These are phyloP conservation scores for Cephalopholis sonnerati DNA, from an alignment of 2,113 vertebrate species.

Conservation along the genomic window DNA sequence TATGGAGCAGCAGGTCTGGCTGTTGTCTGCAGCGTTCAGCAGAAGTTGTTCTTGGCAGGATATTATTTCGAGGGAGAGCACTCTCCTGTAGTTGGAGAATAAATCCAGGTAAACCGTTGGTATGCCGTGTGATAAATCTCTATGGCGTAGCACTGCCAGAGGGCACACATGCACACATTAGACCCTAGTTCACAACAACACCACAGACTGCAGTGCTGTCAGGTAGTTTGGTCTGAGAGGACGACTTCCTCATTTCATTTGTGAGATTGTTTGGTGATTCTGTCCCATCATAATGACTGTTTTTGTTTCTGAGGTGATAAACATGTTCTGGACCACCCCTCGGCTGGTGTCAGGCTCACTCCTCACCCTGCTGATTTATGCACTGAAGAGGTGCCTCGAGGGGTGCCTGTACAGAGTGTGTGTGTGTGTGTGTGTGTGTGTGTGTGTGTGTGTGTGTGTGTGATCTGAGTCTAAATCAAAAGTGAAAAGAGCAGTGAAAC, in stretches of 20 bases:
- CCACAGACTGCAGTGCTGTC: conserved; percentile 25
- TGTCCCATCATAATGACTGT: conserved; percentile 58
- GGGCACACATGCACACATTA: conserved; percentile 65
- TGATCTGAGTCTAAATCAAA: conserved; percentile 18
- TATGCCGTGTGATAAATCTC: conserved; percentile 80
- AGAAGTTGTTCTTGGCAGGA: conserved; percentile 80
- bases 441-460: not conserved
- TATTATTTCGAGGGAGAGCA: conserved; percentile 76
- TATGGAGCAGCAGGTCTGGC: conserved; percentile 36
- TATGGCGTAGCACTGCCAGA: conserved; percentile 69
- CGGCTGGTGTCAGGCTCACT: conserved; percentile 52
- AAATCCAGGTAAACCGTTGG: conserved; percentile 82
- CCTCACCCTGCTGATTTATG: conserved; percentile 54
- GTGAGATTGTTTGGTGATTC: conserved; percentile 56
- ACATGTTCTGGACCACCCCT: conserved; percentile 61
- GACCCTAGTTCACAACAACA: conserved; percentile 50
- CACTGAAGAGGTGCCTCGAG: conserved; percentile 37
- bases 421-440: too few relatives aligned
- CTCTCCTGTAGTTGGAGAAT: conserved; percentile 75
- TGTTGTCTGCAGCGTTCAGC: conserved; percentile 72
- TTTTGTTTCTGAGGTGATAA: conserved; percentile 64
- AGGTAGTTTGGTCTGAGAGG: conserved; percentile 33
- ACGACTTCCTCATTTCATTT: conserved; percentile 20
- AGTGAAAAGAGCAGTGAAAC: conserved; percentile 10
- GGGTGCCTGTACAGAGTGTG: conserved; percentile 38